These are phyloP conservation scores for Paedocypris sp. DNA, from an alignment of 2,113 vertebrate genomes.

Conservation along the genomic window DNA sequence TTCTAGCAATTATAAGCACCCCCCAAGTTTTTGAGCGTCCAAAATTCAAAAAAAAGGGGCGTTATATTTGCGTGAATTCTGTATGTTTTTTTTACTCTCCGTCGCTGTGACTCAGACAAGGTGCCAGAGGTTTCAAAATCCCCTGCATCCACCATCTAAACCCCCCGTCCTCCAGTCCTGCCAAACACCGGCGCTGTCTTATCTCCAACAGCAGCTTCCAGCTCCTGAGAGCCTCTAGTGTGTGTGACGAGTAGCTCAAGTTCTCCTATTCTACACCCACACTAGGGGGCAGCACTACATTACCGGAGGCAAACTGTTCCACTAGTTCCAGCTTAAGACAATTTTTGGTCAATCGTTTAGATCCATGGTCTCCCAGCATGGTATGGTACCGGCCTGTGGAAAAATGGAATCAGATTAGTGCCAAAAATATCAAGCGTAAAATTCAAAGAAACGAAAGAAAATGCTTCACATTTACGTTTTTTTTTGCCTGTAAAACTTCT, in stretches of 20 bases:
- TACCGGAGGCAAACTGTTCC: background rate
- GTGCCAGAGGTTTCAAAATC: constrained; percentile 1
- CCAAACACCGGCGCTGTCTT: background rate
- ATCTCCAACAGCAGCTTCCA: constrained; percentile 19
- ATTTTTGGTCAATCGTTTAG: too few relatives aligned
- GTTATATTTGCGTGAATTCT: too few relatives aligned
- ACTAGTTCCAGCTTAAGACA: too few relatives aligned
- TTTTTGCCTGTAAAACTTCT: too few relatives aligned
- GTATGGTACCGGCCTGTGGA: background rate
- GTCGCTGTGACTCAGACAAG: background rate
- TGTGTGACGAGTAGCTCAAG: background rate
- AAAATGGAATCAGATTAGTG: too few relatives aligned
- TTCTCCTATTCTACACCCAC: background rate
- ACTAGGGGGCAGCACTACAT: constrained; percentile 30
- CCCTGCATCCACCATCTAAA: background rate
- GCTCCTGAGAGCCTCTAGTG: background rate
- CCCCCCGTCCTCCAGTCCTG: background rate
- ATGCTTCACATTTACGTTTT: too few relatives aligned
- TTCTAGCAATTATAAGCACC: too few relatives aligned
- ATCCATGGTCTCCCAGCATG: too few relatives aligned
- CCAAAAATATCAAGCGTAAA: too few relatives aligned
- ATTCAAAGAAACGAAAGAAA: too few relatives aligned
- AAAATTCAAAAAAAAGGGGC: too few relatives aligned
- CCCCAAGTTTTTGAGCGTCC: too few relatives aligned
- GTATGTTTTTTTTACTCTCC: background rate